Conservation (phyloP, 2,888 invertebrate species). For the Brassicogethes aeneus region DNA sequence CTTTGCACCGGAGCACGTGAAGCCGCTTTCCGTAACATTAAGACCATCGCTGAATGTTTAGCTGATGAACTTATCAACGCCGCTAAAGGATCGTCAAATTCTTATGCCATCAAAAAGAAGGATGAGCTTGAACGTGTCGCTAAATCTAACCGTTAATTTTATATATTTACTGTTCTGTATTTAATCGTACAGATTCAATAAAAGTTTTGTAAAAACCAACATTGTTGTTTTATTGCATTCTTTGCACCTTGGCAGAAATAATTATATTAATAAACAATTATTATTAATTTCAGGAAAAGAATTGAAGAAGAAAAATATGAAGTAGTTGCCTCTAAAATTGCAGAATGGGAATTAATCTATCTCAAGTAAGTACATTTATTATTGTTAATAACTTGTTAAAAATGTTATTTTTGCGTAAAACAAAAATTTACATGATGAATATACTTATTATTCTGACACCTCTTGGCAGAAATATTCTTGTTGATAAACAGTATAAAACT, state of each 20-base stretch:
- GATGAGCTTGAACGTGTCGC: constrained; percentile 99
- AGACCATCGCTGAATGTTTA: constrained; percentile 98
- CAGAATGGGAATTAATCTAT: no score
- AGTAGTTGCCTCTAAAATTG: no score
- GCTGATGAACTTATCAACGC: constrained; percentile 99
- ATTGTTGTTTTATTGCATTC: not conserved
- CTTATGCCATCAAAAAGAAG: constrained; percentile 99
- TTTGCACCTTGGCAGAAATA: constrained; percentile 1
- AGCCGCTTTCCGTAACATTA: constrained; percentile 99
- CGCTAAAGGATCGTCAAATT: constrained; percentile 99
- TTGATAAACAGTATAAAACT: not conserved
- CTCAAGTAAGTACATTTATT: no score
- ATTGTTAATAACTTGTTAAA: no score
- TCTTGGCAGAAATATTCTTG: constrained; percentile 3
- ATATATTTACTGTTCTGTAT: constrained; percentile 21
- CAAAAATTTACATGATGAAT: constrained; percentile 1
- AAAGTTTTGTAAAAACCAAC: constrained; percentile 8
- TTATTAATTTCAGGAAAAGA: no score
- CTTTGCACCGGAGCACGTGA: constrained; percentile 98
- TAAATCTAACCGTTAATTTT: constrained; percentile 97
- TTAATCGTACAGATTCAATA: constrained; percentile 14
- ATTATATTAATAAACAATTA: not conserved
- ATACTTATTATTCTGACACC: constrained; percentile 2
- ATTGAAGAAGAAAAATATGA: no score
- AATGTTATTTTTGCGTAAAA: no score